Conservation (phyloP, 2,888 invertebrate species). For the Spilarctia lutea region DNA sequence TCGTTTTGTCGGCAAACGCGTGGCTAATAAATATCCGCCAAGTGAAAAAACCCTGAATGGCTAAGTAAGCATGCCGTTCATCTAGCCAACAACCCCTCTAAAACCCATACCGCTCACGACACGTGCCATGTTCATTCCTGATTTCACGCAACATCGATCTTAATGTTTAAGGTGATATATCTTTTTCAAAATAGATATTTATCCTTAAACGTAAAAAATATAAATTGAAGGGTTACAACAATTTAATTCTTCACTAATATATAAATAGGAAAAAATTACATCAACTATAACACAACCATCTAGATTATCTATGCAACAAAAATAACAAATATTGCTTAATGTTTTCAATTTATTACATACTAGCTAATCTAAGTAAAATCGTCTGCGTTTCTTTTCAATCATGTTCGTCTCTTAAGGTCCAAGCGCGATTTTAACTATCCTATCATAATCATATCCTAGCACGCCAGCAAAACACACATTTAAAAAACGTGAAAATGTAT, state of each 20-base stretch:
- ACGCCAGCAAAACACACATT: too few species aligned
- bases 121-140: conserved; percentile 46
- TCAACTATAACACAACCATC: too few species aligned
- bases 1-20: conserved; percentile 26
- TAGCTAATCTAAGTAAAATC: too few species aligned
- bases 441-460: too few species aligned
- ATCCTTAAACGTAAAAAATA: neutral
- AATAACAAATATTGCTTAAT: too few species aligned
- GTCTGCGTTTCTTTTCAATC: too few species aligned
- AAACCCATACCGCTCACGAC: conserved; percentile 12
- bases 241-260: neutral
- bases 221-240: neutral
- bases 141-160: conserved; percentile 49
- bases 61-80: conserved; percentile 58
- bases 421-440: too few species aligned
- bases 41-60: conserved; percentile 50
- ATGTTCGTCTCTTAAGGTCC: too few species aligned
- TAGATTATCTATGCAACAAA: neutral
- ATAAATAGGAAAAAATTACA: neutral
- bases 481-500: too few species aligned
- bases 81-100: conserved; percentile 49
- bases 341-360: too few species aligned
- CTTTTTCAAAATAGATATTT: conserved; percentile 18
- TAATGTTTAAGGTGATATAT: conserved; percentile 51
- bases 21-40: conserved; percentile 27